These are phyloP conservation scores for Sebastes kiyomatsui DNA, from an alignment of 2,797 vertebrate genomes.

Conservation along the genomic window DNA sequence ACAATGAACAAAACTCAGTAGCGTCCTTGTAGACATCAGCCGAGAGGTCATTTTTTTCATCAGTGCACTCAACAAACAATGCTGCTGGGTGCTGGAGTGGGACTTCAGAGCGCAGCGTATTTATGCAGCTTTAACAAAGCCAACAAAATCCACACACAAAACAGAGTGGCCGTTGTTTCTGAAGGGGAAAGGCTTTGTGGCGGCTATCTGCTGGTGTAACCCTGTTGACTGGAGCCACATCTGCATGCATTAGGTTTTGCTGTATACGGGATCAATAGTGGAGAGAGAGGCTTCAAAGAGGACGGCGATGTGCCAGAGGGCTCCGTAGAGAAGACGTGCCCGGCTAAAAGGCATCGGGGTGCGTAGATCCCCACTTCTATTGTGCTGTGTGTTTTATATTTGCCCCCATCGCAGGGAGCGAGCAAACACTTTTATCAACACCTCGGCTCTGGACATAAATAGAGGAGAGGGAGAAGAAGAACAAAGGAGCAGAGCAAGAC, in stretches of 20 bases:
- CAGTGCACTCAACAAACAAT: slow-evolving; percentile 27
- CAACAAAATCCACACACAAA: slow-evolving; percentile 42
- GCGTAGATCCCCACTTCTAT: slow-evolving; percentile 36
- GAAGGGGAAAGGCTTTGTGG: slow-evolving; percentile 37
- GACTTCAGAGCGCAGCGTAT: slow-evolving; percentile 6
- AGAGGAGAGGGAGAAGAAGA: background rate
- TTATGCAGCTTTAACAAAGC: slow-evolving; percentile 49
- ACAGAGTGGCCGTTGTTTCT: slow-evolving; percentile 14
- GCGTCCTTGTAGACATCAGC: slow-evolving; percentile 35
- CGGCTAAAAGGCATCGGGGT: slow-evolving; percentile 35
- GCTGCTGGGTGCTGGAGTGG: slow-evolving; percentile 7
- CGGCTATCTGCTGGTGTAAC: slow-evolving; percentile 29
- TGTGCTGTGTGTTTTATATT: slow-evolving; percentile 63
- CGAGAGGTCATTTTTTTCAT: slow-evolving; percentile 19
- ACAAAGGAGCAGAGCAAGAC: background rate
- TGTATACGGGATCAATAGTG: slow-evolving; percentile 63
- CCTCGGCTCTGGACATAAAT: slow-evolving; percentile 42
- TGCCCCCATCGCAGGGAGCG: slow-evolving; percentile 37
- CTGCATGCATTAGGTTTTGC: slow-evolving; percentile 59
- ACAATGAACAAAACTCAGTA: slow-evolving; percentile 32
- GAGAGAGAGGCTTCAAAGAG: slow-evolving; percentile 66
- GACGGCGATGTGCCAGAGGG: slow-evolving; percentile 57
- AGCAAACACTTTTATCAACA: slow-evolving; percentile 51
- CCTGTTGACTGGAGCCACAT: slow-evolving; percentile 43
- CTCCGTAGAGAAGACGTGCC: slow-evolving; percentile 38